A percentile compares a stretch with the other conserved stretches of the same genome.
Evolutionary conservation across 2,113 vertebrate genomes (phyloP).

Genomic region (Lonchura striata): DNA sequence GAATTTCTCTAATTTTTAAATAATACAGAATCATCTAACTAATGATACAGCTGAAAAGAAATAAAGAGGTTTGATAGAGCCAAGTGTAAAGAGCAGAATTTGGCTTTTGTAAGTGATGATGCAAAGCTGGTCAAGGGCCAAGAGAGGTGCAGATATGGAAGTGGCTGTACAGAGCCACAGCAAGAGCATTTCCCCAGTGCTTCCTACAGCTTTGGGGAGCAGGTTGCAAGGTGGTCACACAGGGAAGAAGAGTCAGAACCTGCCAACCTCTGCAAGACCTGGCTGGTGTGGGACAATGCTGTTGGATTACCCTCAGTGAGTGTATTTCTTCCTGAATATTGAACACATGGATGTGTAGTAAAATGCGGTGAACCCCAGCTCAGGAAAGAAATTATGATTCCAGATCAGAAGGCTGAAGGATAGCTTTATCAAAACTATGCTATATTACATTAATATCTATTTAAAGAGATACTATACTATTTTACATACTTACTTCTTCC

Average conservation of each 20-base stretch:
- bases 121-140: not conserved
- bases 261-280: fast-evolving
- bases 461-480: too few relatives aligned
- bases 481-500: too few relatives aligned
- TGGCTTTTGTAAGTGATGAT: not conserved
- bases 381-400: too few relatives aligned
- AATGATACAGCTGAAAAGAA: not conserved
- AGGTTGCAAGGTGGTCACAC: not conserved
- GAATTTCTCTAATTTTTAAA: not conserved
- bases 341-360: not conserved
- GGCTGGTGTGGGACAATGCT: not conserved
- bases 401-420: too few relatives aligned
- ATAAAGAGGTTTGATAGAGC: not conserved
- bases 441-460: too few relatives aligned
- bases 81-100: not conserved
- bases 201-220: not conserved
- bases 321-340: not conserved
- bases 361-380: too few relatives aligned
- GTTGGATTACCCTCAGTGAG: not conserved
- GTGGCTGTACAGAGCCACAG: not conserved
- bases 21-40: not conserved
- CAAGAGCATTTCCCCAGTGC: not conserved
- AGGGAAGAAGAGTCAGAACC: not conserved
- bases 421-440: too few relatives aligned
- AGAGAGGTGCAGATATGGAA: not conserved